Evolutionary conservation across 2,113 vertebrate genomes (phyloP), one percentile per base, ranked within the genome.

Genomic region (Bubalus kerabau): DNA sequence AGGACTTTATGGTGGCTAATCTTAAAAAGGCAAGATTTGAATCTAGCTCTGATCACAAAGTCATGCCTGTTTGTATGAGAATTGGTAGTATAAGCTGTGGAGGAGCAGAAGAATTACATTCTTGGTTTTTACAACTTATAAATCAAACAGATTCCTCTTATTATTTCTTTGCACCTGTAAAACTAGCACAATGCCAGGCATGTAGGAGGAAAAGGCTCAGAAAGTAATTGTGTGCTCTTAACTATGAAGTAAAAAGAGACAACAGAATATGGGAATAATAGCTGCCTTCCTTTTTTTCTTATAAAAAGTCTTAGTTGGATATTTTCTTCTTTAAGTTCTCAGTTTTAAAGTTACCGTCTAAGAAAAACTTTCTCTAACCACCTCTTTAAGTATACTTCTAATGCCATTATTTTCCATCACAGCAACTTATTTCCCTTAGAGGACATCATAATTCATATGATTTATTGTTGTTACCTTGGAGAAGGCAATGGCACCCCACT

Each of bases 311-410:
- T 94, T 36, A 74, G 24, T 26, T 48, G 60, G 36, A 4, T 60
- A 52, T 90, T 92, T 95, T 92, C 87, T 30, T 90, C 24, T 36
- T 50, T 43, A 62, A 76, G 26, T 3, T 57, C 28, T 96, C 89
- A 85, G 87, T 36, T 89, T 91, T 92, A 92, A 86, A 76, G 91
- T 89, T 24, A 81, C 12, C 2, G 40, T 83, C n/a, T 81, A 46
- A 81, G 90, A 87, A 96, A 89, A 96, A 36, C 67, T 52, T 86
- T 92, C 32, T 83, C 67, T 92, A 60, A 62, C 57, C 50, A 90
- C 67, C 43, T 92, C 15, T 92, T 90, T 94, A 56, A 17, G 28
- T 54, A 90, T 64, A 81, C 26, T 90, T 50, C 64, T 32, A 21
- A 57, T 93, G 54, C 74, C 81, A 36, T 95, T 93, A 86, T 81